Evolutionary conservation across 37 sponge, comb jelly and placozoan species (phyloP), one percentile per base, ranked within the genome.

Genomic region (Diacarnus erythraeanus): DNA sequence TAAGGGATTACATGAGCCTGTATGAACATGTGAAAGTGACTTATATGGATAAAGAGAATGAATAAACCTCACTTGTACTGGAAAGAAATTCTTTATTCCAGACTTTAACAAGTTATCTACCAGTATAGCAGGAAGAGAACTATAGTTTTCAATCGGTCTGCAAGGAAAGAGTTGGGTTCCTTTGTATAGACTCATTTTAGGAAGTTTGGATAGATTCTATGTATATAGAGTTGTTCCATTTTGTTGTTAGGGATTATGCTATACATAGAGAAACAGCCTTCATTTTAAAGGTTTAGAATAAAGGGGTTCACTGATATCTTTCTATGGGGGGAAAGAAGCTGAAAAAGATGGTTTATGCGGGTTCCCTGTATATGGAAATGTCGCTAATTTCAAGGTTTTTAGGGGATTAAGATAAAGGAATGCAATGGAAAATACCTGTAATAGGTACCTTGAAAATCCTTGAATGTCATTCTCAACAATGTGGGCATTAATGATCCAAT

Each of bases 11-110:
- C 85, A 37, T 68, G 65, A 47, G 27, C 68, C 76, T 83, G 40
- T 33, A 72, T 2, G 27, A 41, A 4, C 25, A 68, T 12, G 8
- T 38, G 38, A 60, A 4, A 4, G 22, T 17, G 4, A 60, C 22
- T 25, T 5, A 25, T 25, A 60, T 25, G 4, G 4, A 60, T 25
- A 26, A 6, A 6, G 4, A 6, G 26, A 17, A 60, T 25, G n/a
- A 60, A 25, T 25, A 60, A n/a, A 25, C 1, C 74, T 33, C 34
- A 82, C 82, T 72, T 90, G 91, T 0, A 92, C 93, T 51, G 93
- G 93, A 40, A 92, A 92, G 25, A 88, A 59, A 3, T 42, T 18
- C 18, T 63, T 29, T 1, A 87, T 42, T n/a, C 79, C 74, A 70
- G 77, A 80, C 6, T 39, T 78, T 4, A 42, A 41, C 2, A 92